Percentiles rank a stretch among this genome's conserved stretches.
These are phyloP conservation scores for Psammodynastes pulverulentus DNA, from an alignment of 2,113 vertebrate species.

Conservation along the genomic window DNA sequence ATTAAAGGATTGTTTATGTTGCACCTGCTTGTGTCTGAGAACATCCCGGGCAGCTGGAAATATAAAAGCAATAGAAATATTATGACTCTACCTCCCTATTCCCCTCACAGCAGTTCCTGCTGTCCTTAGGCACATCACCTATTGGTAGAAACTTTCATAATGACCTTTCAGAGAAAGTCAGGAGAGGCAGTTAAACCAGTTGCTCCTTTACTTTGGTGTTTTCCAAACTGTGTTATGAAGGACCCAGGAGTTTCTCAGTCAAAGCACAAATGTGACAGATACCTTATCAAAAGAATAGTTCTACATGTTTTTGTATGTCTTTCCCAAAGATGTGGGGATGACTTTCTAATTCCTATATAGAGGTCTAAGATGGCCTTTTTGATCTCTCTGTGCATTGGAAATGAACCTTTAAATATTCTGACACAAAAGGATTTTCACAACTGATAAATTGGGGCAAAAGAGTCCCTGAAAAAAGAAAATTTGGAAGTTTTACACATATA, in stretches of 20 bases:
- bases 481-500: not conserved
- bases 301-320: too few species aligned
- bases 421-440: not conserved
- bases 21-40: not conserved
- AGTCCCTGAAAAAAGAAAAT: not conserved
- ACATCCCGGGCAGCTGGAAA: not conserved
- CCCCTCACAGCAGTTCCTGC: not conserved
- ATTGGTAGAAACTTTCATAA: not conserved
- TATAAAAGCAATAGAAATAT: not conserved
- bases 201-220: conserved; percentile 8
- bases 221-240: not conserved
- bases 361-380: too few species aligned
- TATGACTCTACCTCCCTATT: not conserved
- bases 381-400: not conserved
- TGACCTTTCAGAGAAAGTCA: not conserved
- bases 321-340: not conserved
- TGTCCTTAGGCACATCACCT: not conserved
- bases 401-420: not conserved
- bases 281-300: not conserved
- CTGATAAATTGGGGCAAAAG: not conserved
- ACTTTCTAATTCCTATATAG: not conserved
- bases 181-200: not conserved
- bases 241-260: not conserved
- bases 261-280: not conserved
- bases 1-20: not conserved